phyloP scores from a whole-genome alignment of 2,113 vertebrate species.

The Ivindomyrus marchei region DNA sequence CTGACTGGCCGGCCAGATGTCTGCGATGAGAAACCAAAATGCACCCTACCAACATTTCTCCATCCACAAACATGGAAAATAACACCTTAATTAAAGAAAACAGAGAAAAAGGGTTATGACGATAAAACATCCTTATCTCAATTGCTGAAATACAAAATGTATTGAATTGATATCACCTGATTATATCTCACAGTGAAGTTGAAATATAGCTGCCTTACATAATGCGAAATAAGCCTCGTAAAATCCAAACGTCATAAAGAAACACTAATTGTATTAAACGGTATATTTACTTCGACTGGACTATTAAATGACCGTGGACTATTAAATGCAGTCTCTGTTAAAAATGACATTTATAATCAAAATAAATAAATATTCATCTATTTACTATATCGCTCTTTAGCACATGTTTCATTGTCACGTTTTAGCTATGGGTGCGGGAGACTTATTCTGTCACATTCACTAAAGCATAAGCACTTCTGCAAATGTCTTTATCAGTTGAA shows the following conservation, averaged over 20 bases:
- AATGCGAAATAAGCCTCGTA: background rate
- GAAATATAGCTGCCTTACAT: background rate
- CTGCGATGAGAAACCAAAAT: background rate
- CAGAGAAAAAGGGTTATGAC: background rate
- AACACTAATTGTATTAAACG: background rate
- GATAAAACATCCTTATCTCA: background rate
- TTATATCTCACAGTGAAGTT: background rate
- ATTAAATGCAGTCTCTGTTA: background rate
- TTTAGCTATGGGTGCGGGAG: background rate
- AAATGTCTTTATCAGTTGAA: background rate
- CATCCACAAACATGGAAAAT: background rate
- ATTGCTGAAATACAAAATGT: background rate
- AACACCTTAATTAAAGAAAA: background rate
- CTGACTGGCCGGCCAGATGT: background rate
- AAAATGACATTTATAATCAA: background rate
- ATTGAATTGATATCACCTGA: background rate
- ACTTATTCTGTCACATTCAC: background rate
- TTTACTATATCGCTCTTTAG: background rate
- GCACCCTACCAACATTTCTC: background rate
- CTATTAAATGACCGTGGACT: background rate
- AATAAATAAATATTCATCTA: background rate
- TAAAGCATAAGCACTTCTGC: background rate
- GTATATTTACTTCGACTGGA: background rate
- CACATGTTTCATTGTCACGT: background rate
- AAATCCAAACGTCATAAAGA: background rate